Evolutionary conservation across 2,113 vertebrate genomes (phyloP).

Genomic region (Tragelaphus imberbis): DNA sequence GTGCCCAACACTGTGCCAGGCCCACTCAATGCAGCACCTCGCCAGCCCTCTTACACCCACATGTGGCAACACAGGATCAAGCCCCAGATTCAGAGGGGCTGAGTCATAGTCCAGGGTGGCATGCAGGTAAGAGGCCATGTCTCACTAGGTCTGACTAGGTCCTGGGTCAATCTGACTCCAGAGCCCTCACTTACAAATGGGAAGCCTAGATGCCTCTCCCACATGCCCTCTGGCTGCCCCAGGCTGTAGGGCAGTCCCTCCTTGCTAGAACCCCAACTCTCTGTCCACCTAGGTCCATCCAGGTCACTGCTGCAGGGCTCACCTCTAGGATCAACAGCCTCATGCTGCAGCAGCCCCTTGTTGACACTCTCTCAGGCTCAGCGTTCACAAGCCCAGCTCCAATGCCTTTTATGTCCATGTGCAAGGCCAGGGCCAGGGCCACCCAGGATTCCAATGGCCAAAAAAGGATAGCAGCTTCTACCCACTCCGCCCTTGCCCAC

Average conservation of each 20-base stretch:
- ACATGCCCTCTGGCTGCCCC: neutral
- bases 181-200: neutral
- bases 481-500: neutral
- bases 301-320: neutral
- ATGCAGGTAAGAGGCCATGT: neutral
- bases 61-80: neutral
- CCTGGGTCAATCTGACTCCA: neutral
- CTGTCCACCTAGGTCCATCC: neutral
- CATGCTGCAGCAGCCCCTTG: neutral
- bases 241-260: neutral
- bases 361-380: neutral
- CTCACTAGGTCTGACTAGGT: neutral
- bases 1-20: fast-evolving
- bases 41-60: neutral
- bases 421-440: neutral
- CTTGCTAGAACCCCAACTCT: neutral
- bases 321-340: neutral
- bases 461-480: slow-evolving; percentile 52
- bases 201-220: neutral
- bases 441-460: slow-evolving; percentile 48
- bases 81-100: neutral
- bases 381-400: neutral
- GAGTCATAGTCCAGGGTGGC: neutral
- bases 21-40: fast-evolving
- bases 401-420: slow-evolving; percentile 60